Evolutionary conservation across 2,888 invertebrate species (phyloP).

Genomic region (Amphipyra tragopoginis): DNA sequence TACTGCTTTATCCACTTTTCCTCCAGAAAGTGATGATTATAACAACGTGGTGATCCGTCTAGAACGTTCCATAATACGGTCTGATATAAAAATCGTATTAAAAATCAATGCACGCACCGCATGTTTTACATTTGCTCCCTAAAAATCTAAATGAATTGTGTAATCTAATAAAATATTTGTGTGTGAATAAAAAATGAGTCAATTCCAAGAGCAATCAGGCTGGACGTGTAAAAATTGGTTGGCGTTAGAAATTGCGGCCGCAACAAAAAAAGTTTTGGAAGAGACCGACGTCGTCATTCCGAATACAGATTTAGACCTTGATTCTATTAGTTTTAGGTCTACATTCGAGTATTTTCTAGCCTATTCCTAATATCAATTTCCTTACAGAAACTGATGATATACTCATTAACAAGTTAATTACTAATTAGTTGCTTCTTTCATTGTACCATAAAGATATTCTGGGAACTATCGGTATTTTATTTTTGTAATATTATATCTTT

Average conservation of each 20-base stretch:
- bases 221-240: conserved; percentile 41
- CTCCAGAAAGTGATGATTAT: no score
- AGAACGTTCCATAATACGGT: background rate
- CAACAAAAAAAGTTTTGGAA: conserved; percentile 39
- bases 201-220: conserved; percentile 32
- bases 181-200: conserved; percentile 46
- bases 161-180: conserved; percentile 39
- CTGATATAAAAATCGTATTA: background rate
- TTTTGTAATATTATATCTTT: no score
- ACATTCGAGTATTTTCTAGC: background rate
- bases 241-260: conserved; percentile 27
- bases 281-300: conserved; percentile 17
- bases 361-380: background rate
- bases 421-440: no score
- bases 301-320: background rate
- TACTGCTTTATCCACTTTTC: no score
- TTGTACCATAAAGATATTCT: no score
- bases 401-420: background rate
- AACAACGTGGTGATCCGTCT: no score
- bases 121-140: background rate
- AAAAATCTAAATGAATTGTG: conserved; percentile 24
- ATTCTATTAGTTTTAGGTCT: conserved; percentile 1
- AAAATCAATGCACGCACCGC: background rate
- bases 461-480: no score
- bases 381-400: background rate